Evolutionary conservation across 2,113 vertebrate species (phyloP), one percentile per base, ranked within the genome.

Genomic region (Dromiciops gliroides): DNA sequence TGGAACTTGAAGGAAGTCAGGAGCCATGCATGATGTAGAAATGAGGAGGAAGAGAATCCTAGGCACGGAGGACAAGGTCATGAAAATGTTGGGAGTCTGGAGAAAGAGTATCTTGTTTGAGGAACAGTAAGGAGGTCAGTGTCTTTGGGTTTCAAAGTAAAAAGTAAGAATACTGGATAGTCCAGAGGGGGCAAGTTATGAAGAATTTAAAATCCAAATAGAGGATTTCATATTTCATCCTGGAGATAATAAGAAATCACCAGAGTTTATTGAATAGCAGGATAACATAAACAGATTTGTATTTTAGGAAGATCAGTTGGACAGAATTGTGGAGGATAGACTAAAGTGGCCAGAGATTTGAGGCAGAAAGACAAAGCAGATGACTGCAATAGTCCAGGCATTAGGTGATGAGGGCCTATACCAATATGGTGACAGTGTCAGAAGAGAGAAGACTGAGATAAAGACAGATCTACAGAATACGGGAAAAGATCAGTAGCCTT

Each of bases 81-180:
- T 6, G 19, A 28, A n/a, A 3, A 56, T 37, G 25, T 0, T 11
- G 0, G 25, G 53, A 44, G 49, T 1, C 0, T 1, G 28, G 5
- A 1, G 1, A 89, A 5, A 16, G 47, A 47, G 0, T 5, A 26
- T 14, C 50, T 48, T 89, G 28, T 8, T 53, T 67, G 56, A 37
- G 31, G 9, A 37, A 31, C 56, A 67, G 12, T 37, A 67, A 67
- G 31, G 2, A 67, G 56, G 2, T 67, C 31, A 14, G 28, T 67
- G 12, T 37, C 28, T 14, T 12, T 67, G 56, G 56, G 14, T 37
- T 11, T 67, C 56, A 37, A 37, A 67, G 26, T 28, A 56, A 56
- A 56, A 28, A 56, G 53, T 10, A 31, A 56, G 56, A 67, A 67
- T 11, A 67, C 11, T 14, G 23, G 12, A 37, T 12, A 67, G 12